Evolutionary conservation across 1,140 invertebrate species (phyloP).

Genomic region (Drosophila asahinai): DNA sequence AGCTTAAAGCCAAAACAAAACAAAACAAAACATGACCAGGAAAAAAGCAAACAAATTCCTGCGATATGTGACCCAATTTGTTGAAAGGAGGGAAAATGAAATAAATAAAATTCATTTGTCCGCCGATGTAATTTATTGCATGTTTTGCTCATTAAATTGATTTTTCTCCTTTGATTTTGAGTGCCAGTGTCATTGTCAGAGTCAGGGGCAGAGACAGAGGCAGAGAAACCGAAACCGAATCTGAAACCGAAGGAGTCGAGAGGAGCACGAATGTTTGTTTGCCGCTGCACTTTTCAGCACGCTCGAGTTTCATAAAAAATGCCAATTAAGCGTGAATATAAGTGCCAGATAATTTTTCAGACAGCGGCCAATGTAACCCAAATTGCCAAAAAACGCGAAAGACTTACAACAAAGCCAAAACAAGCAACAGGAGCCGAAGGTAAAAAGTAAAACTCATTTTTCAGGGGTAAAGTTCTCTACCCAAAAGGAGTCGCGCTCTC

Average conservation of each 20-base stretch:
- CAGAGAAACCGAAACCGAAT: slow-evolving; percentile 15
- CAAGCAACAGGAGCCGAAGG: slow-evolving; percentile 38
- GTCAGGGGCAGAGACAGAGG: slow-evolving; percentile 2
- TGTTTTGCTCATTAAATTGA: slow-evolving; percentile 84
- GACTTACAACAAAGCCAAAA: slow-evolving; percentile 56
- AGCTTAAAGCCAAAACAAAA: slow-evolving; percentile 13
- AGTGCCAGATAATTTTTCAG: slow-evolving; percentile 85
- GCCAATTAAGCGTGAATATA: slow-evolving; percentile 85
- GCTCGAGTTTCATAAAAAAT: slow-evolving; percentile 83
- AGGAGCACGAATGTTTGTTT: slow-evolving; percentile 71
- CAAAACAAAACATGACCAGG: slow-evolving; percentile 2
- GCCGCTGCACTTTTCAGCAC: slow-evolving; percentile 73
- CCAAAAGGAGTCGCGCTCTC: not conserved
- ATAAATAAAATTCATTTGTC: slow-evolving; percentile 58
- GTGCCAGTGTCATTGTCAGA: slow-evolving; percentile 82
- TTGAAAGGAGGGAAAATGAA: slow-evolving; percentile 30
- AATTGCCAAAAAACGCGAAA: slow-evolving; percentile 75
- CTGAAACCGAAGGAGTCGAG: slow-evolving; percentile 41
- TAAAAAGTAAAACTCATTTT: slow-evolving; percentile 58
- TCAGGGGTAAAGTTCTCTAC: slow-evolving; percentile 46
- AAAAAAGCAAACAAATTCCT: slow-evolving; percentile 30
- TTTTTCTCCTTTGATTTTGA: slow-evolving; percentile 80
- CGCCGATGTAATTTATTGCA: slow-evolving; percentile 77
- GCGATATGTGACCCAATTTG: slow-evolving; percentile 68
- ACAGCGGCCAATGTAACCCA: slow-evolving; percentile 82